Percentiles rank a stretch among this genome's conserved stretches.
phyloP scores from a whole-genome alignment of 2,888 invertebrate species.

The Noctua janthe region DNA sequence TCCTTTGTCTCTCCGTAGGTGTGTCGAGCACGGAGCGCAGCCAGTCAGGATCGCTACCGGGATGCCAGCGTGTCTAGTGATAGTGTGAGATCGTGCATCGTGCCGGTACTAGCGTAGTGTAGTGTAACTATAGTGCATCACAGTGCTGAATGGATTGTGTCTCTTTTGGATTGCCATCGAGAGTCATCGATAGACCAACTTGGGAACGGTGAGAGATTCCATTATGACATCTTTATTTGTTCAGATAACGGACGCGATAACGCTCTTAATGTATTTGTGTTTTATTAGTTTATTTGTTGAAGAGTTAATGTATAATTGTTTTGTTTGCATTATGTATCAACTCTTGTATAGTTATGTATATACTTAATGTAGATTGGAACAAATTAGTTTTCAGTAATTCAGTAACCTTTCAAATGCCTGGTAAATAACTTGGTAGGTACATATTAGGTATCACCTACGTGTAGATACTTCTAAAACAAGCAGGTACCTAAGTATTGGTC shows the following conservation, averaged over 20 bases:
- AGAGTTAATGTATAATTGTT: conserved; percentile 45
- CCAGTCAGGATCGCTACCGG: conserved; percentile 76
- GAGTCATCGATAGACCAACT: conserved; percentile 87
- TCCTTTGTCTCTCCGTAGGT: conserved; percentile 86
- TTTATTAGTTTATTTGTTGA: conserved; percentile 58
- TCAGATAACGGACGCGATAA: conserved; percentile 51
- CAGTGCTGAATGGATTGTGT: conserved; percentile 89
- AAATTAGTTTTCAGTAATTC: too few species aligned
- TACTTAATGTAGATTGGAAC: conserved; percentile 32
- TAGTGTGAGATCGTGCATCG: conserved; percentile 87
- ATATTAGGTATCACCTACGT: conserved; percentile 9
- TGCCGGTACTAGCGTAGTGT: conserved; percentile 83
- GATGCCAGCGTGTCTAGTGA: conserved; percentile 88
- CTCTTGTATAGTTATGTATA: conserved; percentile 20
- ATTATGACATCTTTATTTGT: conserved; percentile 62
- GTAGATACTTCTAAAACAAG: conserved; percentile 3
- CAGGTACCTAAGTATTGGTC: not conserved
- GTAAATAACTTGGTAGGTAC: conserved; percentile 20
- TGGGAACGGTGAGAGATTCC: conserved; percentile 86
- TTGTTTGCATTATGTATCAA: conserved; percentile 51
- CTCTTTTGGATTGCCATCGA: conserved; percentile 88
- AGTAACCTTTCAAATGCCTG: conserved; percentile 27
- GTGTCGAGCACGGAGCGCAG: conserved; percentile 72
- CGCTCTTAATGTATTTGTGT: conserved; percentile 41
- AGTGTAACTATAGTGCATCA: conserved; percentile 87